These are phyloP conservation scores for Dasypolia templi DNA, from an alignment of 2,888 invertebrate genomes.

Conservation along the genomic window DNA sequence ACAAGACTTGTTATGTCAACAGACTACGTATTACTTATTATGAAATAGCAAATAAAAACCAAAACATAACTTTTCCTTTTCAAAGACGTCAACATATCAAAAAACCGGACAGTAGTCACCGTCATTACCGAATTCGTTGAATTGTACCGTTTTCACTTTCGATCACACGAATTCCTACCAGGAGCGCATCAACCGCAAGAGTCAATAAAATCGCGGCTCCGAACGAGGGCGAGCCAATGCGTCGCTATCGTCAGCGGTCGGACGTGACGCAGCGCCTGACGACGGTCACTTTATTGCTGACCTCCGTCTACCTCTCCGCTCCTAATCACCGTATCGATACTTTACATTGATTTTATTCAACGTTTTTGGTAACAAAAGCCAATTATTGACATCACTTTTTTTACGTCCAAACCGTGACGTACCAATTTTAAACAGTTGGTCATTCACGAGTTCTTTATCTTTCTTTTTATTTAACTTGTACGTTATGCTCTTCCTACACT, in stretches of 20 bases:
- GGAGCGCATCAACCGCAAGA: constrained; percentile 87
- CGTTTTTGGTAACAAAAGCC: constrained; percentile 67
- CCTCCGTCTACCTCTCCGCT: constrained; percentile 86
- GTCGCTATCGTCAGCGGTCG: constrained; percentile 75
- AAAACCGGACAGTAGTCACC: constrained; percentile 49
- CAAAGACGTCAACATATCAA: constrained; percentile 38
- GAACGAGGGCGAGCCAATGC: constrained; percentile 78
- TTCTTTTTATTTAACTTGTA: background rate
- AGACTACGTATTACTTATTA: constrained; percentile 13
- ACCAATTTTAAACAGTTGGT: background rate
- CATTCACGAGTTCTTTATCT: background rate
- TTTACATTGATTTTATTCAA: constrained; percentile 75
- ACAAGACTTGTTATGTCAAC: background rate
- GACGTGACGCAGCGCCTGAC: constrained; percentile 88
- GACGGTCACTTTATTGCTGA: constrained; percentile 90
- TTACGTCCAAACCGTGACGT: constrained; percentile 5
- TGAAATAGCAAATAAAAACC: constrained; percentile 18
- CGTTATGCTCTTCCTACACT: constrained; percentile 7
- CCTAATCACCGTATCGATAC: constrained; percentile 84
- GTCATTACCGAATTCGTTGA: constrained; percentile 61
- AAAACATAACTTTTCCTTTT: constrained; percentile 42
- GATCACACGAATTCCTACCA: constrained; percentile 84
- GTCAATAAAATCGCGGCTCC: constrained; percentile 86
- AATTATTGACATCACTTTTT: constrained; percentile 43
- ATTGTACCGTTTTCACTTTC: constrained; percentile 84